Evolutionary conservation across 1,140 invertebrate species (phyloP).

Genomic region (Drosophila grimshawi): DNA sequence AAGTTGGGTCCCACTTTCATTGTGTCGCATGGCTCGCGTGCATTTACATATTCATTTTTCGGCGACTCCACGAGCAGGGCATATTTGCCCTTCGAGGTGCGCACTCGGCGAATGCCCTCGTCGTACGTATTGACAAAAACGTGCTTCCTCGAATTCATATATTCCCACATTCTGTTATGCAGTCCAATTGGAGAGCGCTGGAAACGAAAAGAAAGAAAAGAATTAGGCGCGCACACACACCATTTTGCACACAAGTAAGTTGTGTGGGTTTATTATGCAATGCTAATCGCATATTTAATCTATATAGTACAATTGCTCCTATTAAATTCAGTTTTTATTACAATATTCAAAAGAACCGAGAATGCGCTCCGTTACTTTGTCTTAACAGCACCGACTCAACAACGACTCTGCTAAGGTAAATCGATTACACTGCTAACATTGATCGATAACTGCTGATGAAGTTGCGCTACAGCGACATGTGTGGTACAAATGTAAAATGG

Average conservation of each 20-base stretch:
- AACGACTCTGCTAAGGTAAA: not conserved
- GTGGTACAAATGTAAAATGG: too few relatives aligned
- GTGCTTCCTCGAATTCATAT: constrained; percentile 94
- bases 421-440: not conserved
- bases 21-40: constrained; percentile 96
- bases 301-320: not conserved
- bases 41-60: constrained; percentile 97
- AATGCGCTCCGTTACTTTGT: not conserved
- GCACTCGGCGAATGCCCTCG: constrained; percentile 92
- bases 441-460: not conserved
- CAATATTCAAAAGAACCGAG: not conserved
- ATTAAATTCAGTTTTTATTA: not conserved
- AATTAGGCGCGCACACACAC: not conserved
- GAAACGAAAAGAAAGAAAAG: constrained; percentile 56
- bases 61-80: constrained; percentile 97
- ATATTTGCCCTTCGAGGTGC: constrained; percentile 95
- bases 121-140: constrained; percentile 93
- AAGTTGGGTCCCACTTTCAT: constrained; percentile 97
- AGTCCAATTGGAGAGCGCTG: constrained; percentile 95
- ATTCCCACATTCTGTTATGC: constrained; percentile 98
- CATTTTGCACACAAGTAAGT: not conserved
- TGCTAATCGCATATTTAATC: constrained; percentile 1
- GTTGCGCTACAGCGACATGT: too few relatives aligned
- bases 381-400: not conserved
- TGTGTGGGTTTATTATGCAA: not conserved